Percentiles rank a stretch among this genome's conserved stretches.
Conservation (phyloP, 2,888 invertebrate genomes). For the Macaria liturata region DNA sequence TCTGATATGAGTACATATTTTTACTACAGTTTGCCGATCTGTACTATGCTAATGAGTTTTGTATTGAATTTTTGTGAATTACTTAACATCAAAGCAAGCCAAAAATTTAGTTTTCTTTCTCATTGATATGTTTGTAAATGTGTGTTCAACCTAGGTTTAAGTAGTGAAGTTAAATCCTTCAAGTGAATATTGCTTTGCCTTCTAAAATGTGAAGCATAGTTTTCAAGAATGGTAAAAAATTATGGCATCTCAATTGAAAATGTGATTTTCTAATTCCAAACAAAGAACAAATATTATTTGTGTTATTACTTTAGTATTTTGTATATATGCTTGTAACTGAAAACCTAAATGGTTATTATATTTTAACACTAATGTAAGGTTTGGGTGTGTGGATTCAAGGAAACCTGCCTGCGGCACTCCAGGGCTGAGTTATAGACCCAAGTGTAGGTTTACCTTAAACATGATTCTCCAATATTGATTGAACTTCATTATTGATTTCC, state of each 20-base stretch:
- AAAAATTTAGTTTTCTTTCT: constrained; percentile 66
- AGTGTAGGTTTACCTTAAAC: no score
- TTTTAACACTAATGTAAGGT: no score
- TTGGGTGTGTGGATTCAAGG: no score
- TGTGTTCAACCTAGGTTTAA: constrained; percentile 78
- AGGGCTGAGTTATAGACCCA: no score
- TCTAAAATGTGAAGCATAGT: constrained; percentile 51
- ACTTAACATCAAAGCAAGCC: constrained; percentile 67
- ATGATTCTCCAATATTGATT: no score
- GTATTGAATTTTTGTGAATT: constrained; percentile 38
- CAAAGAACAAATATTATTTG: constrained; percentile 65
- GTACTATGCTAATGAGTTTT: constrained; percentile 44
- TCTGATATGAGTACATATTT: constrained; percentile 40
- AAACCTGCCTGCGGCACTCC: no score
- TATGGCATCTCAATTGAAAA: constrained; percentile 55
- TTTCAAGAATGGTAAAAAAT: constrained; percentile 46
- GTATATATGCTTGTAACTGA: constrained; percentile 45
- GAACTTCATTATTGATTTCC: no score
- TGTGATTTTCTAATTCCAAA: constrained; percentile 74
- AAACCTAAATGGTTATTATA: no score
- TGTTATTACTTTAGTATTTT: constrained; percentile 41
- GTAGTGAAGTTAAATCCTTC: constrained; percentile 61
- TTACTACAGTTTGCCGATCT: constrained; percentile 46
- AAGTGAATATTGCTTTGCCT: constrained; percentile 58
- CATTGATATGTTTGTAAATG: constrained; percentile 64